Conservation (phyloP, 2,888 invertebrate species). For the Rugalucina vietnamica region DNA sequence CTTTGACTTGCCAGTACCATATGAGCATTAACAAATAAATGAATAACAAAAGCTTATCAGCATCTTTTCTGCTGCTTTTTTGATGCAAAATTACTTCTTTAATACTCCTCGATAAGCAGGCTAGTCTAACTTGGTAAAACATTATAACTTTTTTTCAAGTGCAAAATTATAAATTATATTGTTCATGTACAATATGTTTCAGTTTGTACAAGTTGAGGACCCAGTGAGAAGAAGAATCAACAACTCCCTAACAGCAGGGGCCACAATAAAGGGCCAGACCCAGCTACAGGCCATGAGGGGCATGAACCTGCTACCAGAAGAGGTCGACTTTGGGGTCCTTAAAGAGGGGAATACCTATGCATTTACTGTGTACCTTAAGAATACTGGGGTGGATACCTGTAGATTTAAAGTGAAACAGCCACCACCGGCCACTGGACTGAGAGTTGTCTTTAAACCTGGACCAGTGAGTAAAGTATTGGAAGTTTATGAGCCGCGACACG, state of each 20-base stretch:
- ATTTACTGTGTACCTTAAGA: constrained; percentile 78
- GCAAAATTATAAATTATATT: too few relatives aligned
- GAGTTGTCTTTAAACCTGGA: constrained; percentile 82
- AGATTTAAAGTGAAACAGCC: constrained; percentile 83
- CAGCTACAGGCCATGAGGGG: constrained; percentile 79
- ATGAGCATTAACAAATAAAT: too few relatives aligned
- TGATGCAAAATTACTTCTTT: too few relatives aligned
- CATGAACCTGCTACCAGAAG: constrained; percentile 80
- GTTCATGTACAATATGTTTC: background rate
- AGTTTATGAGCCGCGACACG: too few relatives aligned
- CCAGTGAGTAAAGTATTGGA: constrained; percentile 79
- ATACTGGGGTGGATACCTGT: constrained; percentile 83
- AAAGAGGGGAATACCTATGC: constrained; percentile 83
- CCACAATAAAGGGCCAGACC: constrained; percentile 73
- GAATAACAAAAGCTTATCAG: too few relatives aligned
- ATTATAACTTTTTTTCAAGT: too few relatives aligned
- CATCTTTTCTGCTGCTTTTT: too few relatives aligned
- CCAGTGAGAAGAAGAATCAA: constrained; percentile 80
- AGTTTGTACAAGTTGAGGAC: constrained; percentile 81
- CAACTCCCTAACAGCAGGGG: constrained; percentile 80
- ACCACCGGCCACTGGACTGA: constrained; percentile 82
- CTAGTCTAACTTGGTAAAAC: too few relatives aligned
- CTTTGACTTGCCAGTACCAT: too few relatives aligned
- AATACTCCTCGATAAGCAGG: too few relatives aligned
- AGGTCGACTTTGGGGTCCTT: constrained; percentile 82